Base-by-base conservation (phyloP, 2,888 invertebrate species). In the Campoplex nolae region DNA sequence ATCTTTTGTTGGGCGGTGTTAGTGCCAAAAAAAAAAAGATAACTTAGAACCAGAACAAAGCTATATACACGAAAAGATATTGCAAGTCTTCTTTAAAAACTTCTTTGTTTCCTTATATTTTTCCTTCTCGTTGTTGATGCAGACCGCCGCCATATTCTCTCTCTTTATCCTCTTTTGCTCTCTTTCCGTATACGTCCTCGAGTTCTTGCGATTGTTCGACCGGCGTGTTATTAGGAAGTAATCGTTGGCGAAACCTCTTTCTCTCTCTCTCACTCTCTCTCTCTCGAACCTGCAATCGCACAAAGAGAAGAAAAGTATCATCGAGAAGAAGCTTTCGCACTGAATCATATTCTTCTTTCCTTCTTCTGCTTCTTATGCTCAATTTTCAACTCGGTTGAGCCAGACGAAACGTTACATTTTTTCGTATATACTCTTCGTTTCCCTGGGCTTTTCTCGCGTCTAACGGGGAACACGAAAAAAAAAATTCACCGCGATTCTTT, bases 171-270 rank as follows among this genome's bases (percentile, higher is more conserved):
- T 73, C 16, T 38, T 76, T 58, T 76, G 42, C 32, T 67, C 45
- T 73, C 70, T 67, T 56, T 79, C 38, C 74, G 48, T 76, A 23
- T 23, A 23, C 70, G 70, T 79, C 58, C 68, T 80, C 58, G 84
- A 75, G 79, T 79, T 79, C 58, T 74, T 80, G 79, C 75, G 48
- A 79, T 84, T 79, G 28, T 51, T 58, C 56, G 67, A 70, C 79
- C 84, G 79, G 58, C 48, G 58, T 84, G 84, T 84, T 84, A 84
- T 84, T 84, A 84, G 74, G 84, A 58, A 79, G 79, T 84, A 79
- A 84, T 84, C 84, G 68, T 75, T 70, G 84, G 74, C 58, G 73
- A 84, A 79, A 79, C 62, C 23, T 23, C 23, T 23, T 23, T 23
- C 23, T 42, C 68, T 75, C 68, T 75, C 58, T 75, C 68, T 75